phyloP scores from a whole-genome alignment of 2,888 invertebrate species.

The Coelinius sp. region DNA sequence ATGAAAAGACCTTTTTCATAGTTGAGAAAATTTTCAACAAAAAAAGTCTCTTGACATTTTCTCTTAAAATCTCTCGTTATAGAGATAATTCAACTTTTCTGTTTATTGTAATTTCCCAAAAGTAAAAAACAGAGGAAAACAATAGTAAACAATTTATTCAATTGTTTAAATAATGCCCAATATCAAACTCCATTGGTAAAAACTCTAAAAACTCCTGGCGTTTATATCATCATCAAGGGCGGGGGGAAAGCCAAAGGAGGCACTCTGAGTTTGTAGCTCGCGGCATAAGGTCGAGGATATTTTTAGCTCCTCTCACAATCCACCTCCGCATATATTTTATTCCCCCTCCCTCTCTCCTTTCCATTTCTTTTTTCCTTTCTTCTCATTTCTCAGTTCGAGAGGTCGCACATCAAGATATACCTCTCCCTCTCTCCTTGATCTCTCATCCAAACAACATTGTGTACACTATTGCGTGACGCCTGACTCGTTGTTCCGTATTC shows the following conservation, averaged over 20 bases:
- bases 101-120: too few relatives aligned
- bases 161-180: too few relatives aligned
- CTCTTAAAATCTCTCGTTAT: too few relatives aligned
- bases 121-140: too few relatives aligned
- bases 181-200: neutral
- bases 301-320: constrained; percentile 43
- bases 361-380: constrained; percentile 3
- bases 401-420: constrained; percentile 25
- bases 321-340: constrained; percentile 32
- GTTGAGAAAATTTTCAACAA: too few relatives aligned
- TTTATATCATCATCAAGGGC: constrained; percentile 20
- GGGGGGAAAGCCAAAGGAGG: constrained; percentile 11
- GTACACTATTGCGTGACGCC: constrained; percentile 3
- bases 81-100: too few relatives aligned
- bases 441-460: neutral
- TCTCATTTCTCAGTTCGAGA: constrained; percentile 18
- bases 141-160: too few relatives aligned
- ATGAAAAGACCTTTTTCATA: too few relatives aligned
- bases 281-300: constrained; percentile 43
- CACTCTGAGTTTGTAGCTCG: constrained; percentile 26
- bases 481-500: neutral
- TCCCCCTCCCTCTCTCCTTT: constrained; percentile 13
- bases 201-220: constrained; percentile 5
- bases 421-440: neutral
- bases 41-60: too few relatives aligned